Evolutionary conservation across 2,797 vertebrate species (phyloP).

Genomic region (Poeciliopsis turneri): DNA sequence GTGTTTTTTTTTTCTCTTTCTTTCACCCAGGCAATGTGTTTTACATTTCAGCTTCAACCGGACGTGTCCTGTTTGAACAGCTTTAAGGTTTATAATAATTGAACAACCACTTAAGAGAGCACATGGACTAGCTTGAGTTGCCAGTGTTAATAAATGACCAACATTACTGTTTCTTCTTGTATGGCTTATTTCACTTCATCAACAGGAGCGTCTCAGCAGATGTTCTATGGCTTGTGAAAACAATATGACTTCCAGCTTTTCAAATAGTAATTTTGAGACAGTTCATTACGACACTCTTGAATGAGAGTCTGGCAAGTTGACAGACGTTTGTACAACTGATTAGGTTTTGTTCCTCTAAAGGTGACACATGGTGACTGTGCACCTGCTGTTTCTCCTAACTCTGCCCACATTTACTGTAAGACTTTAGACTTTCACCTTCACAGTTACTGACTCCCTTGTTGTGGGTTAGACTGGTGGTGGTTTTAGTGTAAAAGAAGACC

Average conservation of each 20-base stretch:
- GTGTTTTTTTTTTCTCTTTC: not conserved
- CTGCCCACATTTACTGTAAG: not conserved
- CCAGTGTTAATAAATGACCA: constrained; percentile 13
- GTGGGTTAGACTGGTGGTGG: not conserved
- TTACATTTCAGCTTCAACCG: not conserved
- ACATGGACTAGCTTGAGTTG: constrained; percentile 13
- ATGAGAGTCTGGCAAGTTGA: not conserved
- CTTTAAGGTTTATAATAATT: constrained; percentile 30
- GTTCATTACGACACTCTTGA: not conserved
- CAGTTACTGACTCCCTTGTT: not conserved
- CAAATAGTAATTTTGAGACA: not conserved
- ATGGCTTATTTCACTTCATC: not conserved
- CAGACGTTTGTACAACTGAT: not conserved
- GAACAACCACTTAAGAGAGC: constrained; percentile 12
- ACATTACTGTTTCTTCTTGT: not conserved
- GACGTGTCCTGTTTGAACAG: constrained; percentile 20
- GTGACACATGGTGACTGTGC: not conserved
- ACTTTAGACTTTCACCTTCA: not conserved
- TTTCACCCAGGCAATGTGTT: constrained; percentile 10
- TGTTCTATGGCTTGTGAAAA: not conserved
- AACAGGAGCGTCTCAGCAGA: not conserved
- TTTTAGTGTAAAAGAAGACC: not conserved
- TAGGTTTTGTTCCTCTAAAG: not conserved
- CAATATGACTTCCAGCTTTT: not conserved
- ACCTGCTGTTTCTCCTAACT: not conserved